These are phyloP conservation scores for Stegastes partitus DNA, from an alignment of 2,113 vertebrate species.

Conservation along the genomic window DNA sequence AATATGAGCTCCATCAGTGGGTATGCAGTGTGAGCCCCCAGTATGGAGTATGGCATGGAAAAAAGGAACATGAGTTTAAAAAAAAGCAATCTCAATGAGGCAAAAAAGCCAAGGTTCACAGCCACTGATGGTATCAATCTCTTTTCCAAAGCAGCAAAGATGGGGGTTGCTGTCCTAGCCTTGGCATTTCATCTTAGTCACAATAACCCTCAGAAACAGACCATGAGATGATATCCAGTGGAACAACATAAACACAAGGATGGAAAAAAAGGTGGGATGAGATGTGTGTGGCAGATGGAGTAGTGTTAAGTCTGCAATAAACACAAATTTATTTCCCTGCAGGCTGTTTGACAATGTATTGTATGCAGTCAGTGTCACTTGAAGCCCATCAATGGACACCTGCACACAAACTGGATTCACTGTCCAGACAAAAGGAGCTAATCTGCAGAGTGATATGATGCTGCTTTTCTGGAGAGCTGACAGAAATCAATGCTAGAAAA, in stretches of 20 bases:
- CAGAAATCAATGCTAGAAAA: too few relatives aligned
- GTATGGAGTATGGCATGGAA: not conserved
- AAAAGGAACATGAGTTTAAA: conserved; percentile 14
- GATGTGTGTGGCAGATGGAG: conserved; percentile 5
- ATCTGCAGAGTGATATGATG: not conserved
- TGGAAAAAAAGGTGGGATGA: conserved; percentile 47
- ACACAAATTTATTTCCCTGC: not conserved
- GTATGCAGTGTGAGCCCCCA: not conserved
- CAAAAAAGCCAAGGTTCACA: not conserved
- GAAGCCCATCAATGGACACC: too few relatives aligned
- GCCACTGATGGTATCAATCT: conserved; percentile 59
- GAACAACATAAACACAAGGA: conserved; percentile 46
- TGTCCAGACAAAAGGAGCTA: not conserved
- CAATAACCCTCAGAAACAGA: conserved; percentile 59
- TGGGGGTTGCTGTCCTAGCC: conserved; percentile 32
- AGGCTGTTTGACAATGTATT: not conserved
- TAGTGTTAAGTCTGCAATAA: conserved; percentile 6
- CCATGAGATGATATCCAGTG: conserved; percentile 68
- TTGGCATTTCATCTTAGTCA: conserved; percentile 73
- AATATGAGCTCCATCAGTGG: conserved; percentile 13
- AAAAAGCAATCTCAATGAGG: conserved; percentile 32
- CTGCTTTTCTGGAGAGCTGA: not conserved
- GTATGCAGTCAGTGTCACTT: not conserved
- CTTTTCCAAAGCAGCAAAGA: conserved; percentile 18
- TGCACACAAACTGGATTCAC: too few relatives aligned